A percentile compares a stretch with the other conserved stretches of the same genome.
These are phyloP conservation scores for Epinotia demarniana DNA, from an alignment of 2,888 invertebrate species.

Conservation along the genomic window DNA sequence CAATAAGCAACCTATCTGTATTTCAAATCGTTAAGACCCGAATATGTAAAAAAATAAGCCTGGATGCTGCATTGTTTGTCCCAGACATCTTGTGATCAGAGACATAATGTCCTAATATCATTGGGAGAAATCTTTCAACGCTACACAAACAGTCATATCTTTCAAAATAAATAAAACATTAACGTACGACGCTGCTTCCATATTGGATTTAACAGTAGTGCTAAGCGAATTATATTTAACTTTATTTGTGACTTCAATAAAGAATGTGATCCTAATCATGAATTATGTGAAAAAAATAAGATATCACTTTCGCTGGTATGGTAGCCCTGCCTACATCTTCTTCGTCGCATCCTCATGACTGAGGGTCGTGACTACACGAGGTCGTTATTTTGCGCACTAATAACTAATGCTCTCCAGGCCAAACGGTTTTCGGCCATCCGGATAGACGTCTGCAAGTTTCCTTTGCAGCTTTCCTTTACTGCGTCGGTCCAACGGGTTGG, in stretches of 20 bases:
- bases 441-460: no score
- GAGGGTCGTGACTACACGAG: no score
- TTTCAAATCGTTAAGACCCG: constrained; percentile 33
- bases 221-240: neutral
- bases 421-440: no score
- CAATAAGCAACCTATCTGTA: constrained; percentile 33
- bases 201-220: neutral
- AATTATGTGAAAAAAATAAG: neutral
- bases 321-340: no score
- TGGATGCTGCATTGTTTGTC: constrained; percentile 31
- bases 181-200: neutral
- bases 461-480: no score
- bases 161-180: constrained; percentile 32
- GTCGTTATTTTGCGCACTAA: no score
- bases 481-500: no score
- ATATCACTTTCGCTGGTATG: neutral
- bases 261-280: neutral
- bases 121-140: constrained; percentile 30
- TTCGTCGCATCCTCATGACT: no score
- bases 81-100: constrained; percentile 41
- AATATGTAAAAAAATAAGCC: constrained; percentile 38
- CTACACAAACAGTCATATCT: constrained; percentile 25
- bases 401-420: no score
- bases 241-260: neutral
- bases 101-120: constrained; percentile 41